Evolutionary conservation across 2,797 vertebrate species (phyloP).

Genomic region (Percopsis omiscomaycus): DNA sequence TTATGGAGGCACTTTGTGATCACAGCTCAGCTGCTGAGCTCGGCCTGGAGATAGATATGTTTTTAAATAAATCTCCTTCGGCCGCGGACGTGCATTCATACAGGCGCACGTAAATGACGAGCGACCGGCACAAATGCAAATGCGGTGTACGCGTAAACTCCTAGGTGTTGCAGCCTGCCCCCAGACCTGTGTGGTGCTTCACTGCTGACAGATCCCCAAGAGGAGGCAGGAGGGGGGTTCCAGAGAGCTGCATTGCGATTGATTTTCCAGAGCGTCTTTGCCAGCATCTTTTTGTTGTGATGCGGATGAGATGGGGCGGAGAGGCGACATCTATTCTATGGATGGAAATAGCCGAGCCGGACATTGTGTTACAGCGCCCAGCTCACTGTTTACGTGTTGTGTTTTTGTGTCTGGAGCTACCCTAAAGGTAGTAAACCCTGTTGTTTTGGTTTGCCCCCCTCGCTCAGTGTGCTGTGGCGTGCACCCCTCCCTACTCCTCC

Average conservation of each 20-base stretch:
- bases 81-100: conserved; percentile 8
- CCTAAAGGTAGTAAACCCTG: too few relatives aligned
- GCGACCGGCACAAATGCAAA: background rate
- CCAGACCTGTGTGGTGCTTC: background rate
- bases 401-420: too few relatives aligned
- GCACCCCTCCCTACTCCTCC: too few relatives aligned
- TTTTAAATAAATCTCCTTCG: conserved; percentile 45
- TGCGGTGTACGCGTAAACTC: background rate
- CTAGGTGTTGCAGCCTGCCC: background rate
- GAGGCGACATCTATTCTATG: background rate
- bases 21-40: conserved; percentile 57
- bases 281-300: conserved; percentile 47
- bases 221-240: conserved; percentile 8
- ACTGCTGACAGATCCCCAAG: conserved; percentile 41
- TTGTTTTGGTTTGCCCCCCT: too few relatives aligned
- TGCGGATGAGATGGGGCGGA: conserved; percentile 36
- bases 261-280: conserved; percentile 60
- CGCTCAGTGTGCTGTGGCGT: too few relatives aligned
- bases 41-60: conserved; percentile 47
- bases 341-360: too few relatives aligned
- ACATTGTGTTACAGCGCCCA: too few relatives aligned
- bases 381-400: too few relatives aligned
- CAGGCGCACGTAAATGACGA: background rate
- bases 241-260: conserved; percentile 61
- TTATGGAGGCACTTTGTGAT: conserved; percentile 44